These are phyloP conservation scores for Gnathonemus longibarbis DNA, from an alignment of 2,113 vertebrate species.

Conservation along the genomic window DNA sequence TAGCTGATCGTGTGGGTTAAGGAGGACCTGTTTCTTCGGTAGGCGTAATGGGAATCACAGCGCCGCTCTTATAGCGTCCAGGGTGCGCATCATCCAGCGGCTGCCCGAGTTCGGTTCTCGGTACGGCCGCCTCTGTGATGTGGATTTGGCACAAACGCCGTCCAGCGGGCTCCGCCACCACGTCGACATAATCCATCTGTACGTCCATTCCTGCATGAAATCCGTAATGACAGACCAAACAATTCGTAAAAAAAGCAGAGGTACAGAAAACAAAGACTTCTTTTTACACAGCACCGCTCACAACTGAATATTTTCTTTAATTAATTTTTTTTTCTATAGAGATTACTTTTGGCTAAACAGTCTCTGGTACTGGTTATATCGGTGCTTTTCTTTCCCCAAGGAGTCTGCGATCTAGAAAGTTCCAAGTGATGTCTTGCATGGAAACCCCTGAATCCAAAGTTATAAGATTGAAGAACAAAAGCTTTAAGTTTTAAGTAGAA, in stretches of 20 bases:
- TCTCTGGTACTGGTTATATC: slow-evolving; percentile 7
- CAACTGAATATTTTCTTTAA: background rate
- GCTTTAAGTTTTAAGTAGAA: background rate
- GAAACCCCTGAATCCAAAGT: background rate
- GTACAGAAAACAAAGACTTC: slow-evolving; percentile 17
- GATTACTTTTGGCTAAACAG: slow-evolving; percentile 1
- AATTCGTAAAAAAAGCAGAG: slow-evolving; percentile 4
- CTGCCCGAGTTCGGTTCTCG: background rate
- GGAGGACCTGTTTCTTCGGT: background rate
- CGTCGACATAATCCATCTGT: slow-evolving; percentile 16
- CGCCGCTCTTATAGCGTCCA: background rate
- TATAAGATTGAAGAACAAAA: background rate
- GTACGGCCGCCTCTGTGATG: slow-evolving; percentile 17
- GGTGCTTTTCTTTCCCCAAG: background rate
- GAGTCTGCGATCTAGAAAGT: background rate
- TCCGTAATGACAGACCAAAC: slow-evolving; percentile 22
- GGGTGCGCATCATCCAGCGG: background rate
- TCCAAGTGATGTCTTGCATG: background rate
- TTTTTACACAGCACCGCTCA: slow-evolving; percentile 9
- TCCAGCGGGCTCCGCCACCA: slow-evolving; percentile 11
- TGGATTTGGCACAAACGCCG: slow-evolving; percentile 27
- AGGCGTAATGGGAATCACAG: background rate
- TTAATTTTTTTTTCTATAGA: background rate
- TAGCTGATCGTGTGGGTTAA: background rate
- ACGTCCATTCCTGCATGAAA: slow-evolving; percentile 20